Evolutionary conservation across 2,113 vertebrate genomes (phyloP), one percentile per base, ranked within the genome.

Genomic region (Bufo gargarizans): DNA sequence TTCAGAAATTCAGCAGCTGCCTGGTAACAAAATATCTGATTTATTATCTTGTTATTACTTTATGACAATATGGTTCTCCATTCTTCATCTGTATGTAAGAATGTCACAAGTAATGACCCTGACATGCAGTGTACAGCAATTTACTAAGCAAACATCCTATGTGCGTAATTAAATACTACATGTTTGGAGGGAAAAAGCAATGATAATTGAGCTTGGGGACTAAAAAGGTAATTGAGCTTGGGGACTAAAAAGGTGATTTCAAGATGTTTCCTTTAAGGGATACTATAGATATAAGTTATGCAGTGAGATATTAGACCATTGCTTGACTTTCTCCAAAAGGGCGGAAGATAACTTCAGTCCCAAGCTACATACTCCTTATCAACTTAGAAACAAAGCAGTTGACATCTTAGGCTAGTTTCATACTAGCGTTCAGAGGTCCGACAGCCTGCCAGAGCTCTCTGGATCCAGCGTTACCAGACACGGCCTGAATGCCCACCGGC

Each of bases 1-100:
- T 88, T 86, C 88, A 77, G 80, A 72, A 89, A 86, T 89, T 91
- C 89, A 89, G 84, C 90, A 89, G 85, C 87, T 90, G 89, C 90
- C 90, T 89, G 90, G 84, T 88, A 90, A 92, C 89, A 91, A 87
- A 90, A 74, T 86, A 91, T 56, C 55, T 22, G 88, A 91, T 92
- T 92, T 92, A 90, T 89, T 90, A 91, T 82, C 77, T 86, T 88
- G 4, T 43, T 19, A 84, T 84, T 6, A 2, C 90, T 92, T 92
- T 91, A 85, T 72, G 84, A 89, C 78, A 53, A 90, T 88, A 85
- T 81, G 88, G 78, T 92, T 92, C 85, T 81, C 88, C 91, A 92
- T 89, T 86, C 84, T 69, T 84, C 82, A 72, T 72, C 49, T 72
- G 67, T 55, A 84, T 55, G 22, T 16, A 84, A 58, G 50, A 56